A percentile compares a stretch with the other conserved stretches of the same genome.
These are phyloP conservation scores for Trachelus stipa DNA, from an alignment of 2,888 invertebrate species.

Conservation along the genomic window DNA sequence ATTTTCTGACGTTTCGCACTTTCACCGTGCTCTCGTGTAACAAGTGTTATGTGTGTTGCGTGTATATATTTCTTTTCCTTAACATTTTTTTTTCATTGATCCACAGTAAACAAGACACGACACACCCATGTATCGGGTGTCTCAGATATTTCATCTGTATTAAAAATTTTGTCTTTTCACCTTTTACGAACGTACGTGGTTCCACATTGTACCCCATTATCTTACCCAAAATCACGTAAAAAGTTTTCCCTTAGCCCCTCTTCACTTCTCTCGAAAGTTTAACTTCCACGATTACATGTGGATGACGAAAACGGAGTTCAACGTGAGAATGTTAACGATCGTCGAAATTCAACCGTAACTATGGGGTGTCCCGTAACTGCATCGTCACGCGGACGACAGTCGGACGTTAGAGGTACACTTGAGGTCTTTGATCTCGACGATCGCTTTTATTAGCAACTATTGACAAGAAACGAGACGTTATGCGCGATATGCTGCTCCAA, in stretches of 20 bases:
- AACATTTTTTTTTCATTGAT: not conserved
- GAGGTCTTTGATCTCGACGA: not conserved
- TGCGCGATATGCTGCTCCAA: not conserved
- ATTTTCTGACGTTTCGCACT: conserved; percentile 77
- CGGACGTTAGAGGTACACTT: not conserved
- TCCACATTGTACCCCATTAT: not conserved
- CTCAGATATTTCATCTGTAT: too few species aligned
- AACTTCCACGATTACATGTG: conserved; percentile 57
- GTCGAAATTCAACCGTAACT: not conserved
- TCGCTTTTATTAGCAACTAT: not conserved
- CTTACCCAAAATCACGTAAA: not conserved
- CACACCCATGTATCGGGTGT: too few species aligned
- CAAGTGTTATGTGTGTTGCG: conserved; percentile 1
- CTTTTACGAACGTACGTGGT: conserved; percentile 15
- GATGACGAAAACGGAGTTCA: conserved; percentile 55
- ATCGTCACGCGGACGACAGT: not conserved
- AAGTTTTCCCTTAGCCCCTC: not conserved
- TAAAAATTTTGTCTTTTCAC: conserved; percentile 9
- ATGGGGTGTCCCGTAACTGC: not conserved
- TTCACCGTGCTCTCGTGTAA: conserved; percentile 9
- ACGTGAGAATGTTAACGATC: conserved; percentile 21
- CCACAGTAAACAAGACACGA: too few species aligned
- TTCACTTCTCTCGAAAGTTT: not conserved
- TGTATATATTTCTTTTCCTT: conserved; percentile 24
- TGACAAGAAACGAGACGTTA: not conserved